Evolutionary conservation across 2,113 vertebrate species (phyloP), one percentile per base, ranked within the genome.

Genomic region (Antigone vipio): DNA sequence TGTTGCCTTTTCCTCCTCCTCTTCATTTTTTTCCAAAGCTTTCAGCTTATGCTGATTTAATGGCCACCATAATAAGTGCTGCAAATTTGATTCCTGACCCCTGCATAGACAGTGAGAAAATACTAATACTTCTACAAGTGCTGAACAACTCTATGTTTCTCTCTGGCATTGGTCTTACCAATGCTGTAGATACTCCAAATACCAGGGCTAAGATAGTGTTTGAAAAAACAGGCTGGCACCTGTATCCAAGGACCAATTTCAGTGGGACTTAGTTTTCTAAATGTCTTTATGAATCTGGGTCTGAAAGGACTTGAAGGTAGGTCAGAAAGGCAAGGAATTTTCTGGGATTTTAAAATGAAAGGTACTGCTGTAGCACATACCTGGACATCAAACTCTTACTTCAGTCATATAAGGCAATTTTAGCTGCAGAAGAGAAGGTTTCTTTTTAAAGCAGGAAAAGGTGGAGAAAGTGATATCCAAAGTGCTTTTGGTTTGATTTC

Each of bases 261-360:
- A 81, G 64, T 82, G 73, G 6, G 24, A 85, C 89, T 95, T 60
- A 59, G 17, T 91, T 85, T 96, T 85, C 80, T 60, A 75, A 91
- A 81, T 81, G 16, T 18, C 18, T 87, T 78, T 85, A 27, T 72
- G 18, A 76, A 40, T 82, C 59, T 91, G 35, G 12, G 23, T 76
- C 45, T 89, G 40, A 72, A 91, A 75, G 58, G 26, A 30, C 52
- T 68, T 68, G 44, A 68, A 91, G 60, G 29, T 21, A 85, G 58
- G 44, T 85, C 62, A 78, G 66, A 91, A 92, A 92, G 16, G 11
- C 34, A 91, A 82, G 35, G 69, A 68, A 56, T 92, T 85, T 87
- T 85, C 27, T 30, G 60, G 34, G 34, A 55, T 89, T 94, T 96
- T 52, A 68, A 94, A 94, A 82, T 64, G 47, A 92, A 81, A 91